Evolutionary conservation across 2,113 vertebrate genomes (phyloP).

Genomic region (Ia io): DNA sequence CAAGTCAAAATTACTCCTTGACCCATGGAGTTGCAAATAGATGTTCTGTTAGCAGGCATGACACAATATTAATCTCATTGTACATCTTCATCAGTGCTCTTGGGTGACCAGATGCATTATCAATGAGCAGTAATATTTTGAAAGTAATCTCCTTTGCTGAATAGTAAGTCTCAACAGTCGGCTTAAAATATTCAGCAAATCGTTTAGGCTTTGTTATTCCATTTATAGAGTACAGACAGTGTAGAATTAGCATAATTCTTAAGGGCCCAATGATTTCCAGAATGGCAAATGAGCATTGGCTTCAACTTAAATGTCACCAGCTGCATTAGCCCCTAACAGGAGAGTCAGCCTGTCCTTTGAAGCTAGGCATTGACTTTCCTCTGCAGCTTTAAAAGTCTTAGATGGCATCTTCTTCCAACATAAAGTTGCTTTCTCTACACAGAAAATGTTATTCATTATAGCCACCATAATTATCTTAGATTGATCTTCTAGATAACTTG

Average conservation of each 20-base stretch:
- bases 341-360: too few species aligned
- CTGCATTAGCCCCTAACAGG: too few species aligned
- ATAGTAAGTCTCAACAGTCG: background rate
- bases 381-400: background rate
- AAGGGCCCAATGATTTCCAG: too few species aligned
- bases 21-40: background rate
- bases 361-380: background rate
- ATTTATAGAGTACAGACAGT: background rate
- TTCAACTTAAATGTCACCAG: too few species aligned
- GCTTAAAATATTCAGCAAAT: background rate
- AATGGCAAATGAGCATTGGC: too few species aligned
- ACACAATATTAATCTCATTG: background rate
- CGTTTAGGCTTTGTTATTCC: background rate
- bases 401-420: background rate
- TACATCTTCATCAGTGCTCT: background rate
- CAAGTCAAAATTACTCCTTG: background rate
- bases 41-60: background rate
- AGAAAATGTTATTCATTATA: background rate
- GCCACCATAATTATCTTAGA: background rate
- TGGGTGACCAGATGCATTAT: background rate
- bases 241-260: background rate
- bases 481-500: background rate
- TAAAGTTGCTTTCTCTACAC: background rate
- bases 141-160: background rate
- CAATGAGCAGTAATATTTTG: background rate